Base-by-base conservation (phyloP, 2,888 invertebrate genomes). In the Dryococelus australis region DNA sequence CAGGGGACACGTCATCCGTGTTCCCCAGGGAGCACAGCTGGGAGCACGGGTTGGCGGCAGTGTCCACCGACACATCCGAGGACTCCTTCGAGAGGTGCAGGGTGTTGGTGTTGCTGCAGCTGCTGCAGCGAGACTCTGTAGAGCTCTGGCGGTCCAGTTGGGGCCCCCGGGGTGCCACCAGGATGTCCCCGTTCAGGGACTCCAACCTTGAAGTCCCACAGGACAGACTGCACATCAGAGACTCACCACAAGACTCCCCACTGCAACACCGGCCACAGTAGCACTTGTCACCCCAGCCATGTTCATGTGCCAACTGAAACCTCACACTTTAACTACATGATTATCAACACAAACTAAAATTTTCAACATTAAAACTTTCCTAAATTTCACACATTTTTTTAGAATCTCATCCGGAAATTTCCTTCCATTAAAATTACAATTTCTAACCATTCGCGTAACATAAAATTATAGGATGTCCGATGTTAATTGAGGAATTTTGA, bases 71-170 rank as follows among this genome's bases (percentile, higher is more conserved):
- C n/a, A 65, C 20, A 0, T 65, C 65, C n/a, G 65, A 65, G 65
- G 65, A 65, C 65, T n/a, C 65, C 65, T 65, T 20, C 65, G 65
- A 47, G 27, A 35, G 79, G 20, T 85, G 87, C 26, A 65, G 83
- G 28, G 83, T 65, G 53, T n/a, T 80, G 26, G 84, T 12, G 27
- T 78, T 87, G 79, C 88, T 88, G 35, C 86, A 51, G 43, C 87
- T 89, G 43, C 88, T 88, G 35, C 88, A 86, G 28, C 87, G 87
- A 43, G 88, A 88, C 65, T 88, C 89, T 47, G 88, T 88, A 26
- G 89, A 89, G 79, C 87, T 89, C 51, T 88, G 87, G 53, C 88
- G 86, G 28, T 87, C 65, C 65, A 65, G 65, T 8, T 24, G 65
- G 8, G 65, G n/a, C 20, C n/a, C 65, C 24, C 65, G 65, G 3